Conservation (phyloP, 1,140 invertebrate genomes). For the Trichonephila clavata region DNA sequence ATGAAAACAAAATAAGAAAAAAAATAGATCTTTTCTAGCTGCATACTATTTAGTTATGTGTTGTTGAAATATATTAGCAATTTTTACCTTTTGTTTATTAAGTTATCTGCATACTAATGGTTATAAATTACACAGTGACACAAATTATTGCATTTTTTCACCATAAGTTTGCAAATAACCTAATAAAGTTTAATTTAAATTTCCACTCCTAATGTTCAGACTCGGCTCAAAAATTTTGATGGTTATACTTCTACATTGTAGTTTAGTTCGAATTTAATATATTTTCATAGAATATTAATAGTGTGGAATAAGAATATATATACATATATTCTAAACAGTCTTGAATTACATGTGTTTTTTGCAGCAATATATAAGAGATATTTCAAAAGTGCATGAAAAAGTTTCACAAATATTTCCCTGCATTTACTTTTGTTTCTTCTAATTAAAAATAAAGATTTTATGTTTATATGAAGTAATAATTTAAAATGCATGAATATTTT, state of each 20-base stretch:
- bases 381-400: background rate
- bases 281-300: conserved; percentile 45
- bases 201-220: background rate
- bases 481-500: background rate
- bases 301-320: background rate
- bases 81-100: conserved; percentile 9
- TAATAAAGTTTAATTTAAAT: conserved; percentile 35
- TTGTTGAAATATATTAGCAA: conserved; percentile 31
- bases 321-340: conserved; percentile 24
- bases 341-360: conserved; percentile 21
- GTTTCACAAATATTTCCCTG: background rate
- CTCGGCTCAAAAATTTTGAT: conserved; percentile 65
- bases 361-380: background rate
- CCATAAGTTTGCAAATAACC: conserved; percentile 28
- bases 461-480: background rate
- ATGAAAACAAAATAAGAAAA: background rate
- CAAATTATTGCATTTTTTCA: background rate
- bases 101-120: conserved; percentile 39
- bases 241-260: conserved; percentile 58
- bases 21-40: conserved; percentile 33
- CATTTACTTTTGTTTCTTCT: background rate
- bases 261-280: conserved; percentile 65
- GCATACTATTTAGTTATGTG: conserved; percentile 57
- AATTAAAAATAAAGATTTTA: background rate
- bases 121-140: background rate